Conservation (phyloP, 2,113 vertebrate species). For the Apodemus speciosus region DNA sequence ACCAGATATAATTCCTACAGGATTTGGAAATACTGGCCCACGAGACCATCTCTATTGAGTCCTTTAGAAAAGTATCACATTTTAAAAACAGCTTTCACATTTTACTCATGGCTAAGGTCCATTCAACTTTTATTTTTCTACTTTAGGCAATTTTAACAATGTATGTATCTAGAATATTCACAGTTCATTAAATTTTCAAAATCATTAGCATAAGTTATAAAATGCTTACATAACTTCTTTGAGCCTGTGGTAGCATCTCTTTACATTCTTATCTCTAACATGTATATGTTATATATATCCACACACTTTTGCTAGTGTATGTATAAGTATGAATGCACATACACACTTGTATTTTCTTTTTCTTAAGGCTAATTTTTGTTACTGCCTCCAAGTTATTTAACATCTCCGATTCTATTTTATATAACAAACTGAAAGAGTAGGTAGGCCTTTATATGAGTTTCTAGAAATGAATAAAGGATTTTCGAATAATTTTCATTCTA, state of each 20-base stretch:
- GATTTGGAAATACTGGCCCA: background rate
- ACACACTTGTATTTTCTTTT: conserved; percentile 16
- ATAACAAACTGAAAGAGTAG: conserved; percentile 8
- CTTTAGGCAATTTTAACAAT: background rate
- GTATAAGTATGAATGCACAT: background rate
- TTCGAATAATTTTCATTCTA: conserved; percentile 20
- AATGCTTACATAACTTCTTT: background rate
- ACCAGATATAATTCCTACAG: background rate
- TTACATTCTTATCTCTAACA: background rate
- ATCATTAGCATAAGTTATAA: conserved; percentile 23
- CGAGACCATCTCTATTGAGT: background rate
- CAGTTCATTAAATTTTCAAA: conserved; percentile 17
- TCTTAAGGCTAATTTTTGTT: conserved; percentile 25
- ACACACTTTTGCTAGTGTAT: background rate
- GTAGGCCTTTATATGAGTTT: no score
- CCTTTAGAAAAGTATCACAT: background rate
- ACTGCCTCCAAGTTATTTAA: background rate
- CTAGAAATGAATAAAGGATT: conserved; percentile 18
- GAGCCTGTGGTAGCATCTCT: background rate
- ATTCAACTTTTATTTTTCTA: conserved; percentile 13
- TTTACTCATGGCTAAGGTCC: background rate
- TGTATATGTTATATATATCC: background rate
- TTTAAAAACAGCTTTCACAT: conserved; percentile 8
- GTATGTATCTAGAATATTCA: background rate
- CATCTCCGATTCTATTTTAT: conserved; percentile 10